A percentile compares a stretch with the other conserved stretches of the same genome.
Evolutionary conservation across 2,797 vertebrate genomes (phyloP).

Genomic region (Molothrus ater): DNA sequence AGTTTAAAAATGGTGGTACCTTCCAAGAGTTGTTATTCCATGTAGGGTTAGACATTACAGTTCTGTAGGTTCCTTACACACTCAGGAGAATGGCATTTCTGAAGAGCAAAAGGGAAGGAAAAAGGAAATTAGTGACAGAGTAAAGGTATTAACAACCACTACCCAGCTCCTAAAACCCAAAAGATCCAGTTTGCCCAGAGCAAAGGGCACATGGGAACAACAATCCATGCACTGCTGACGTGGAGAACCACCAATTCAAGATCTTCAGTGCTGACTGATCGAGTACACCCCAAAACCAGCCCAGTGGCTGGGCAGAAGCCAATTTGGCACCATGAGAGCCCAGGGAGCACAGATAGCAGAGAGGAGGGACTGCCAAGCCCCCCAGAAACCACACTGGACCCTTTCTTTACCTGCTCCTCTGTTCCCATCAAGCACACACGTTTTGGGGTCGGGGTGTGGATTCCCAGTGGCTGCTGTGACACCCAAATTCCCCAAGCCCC

Average conservation of each 20-base stretch:
- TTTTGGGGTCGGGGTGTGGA: not conserved
- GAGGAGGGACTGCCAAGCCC: not conserved
- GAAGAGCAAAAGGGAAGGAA: slow-evolving; percentile 61
- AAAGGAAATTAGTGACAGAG: slow-evolving; percentile 45
- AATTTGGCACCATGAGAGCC: rapidly evolving
- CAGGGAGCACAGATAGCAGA: not conserved
- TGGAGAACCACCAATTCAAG: not conserved
- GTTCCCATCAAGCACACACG: rapidly evolving
- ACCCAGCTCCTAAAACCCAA: not conserved
- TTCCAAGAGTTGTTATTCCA: slow-evolving; percentile 60
- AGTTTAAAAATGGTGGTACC: slow-evolving; percentile 62
- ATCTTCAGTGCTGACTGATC: not conserved
- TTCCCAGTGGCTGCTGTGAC: not conserved
- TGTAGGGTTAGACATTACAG: slow-evolving; percentile 69
- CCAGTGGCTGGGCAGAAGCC: not conserved
- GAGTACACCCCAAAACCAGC: not conserved
- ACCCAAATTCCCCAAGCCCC: not conserved
- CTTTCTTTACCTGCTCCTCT: not conserved
- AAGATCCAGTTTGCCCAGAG: not conserved
- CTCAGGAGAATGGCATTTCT: slow-evolving; percentile 70
- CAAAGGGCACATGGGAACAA: not conserved
- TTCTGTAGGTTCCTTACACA: slow-evolving; percentile 32
- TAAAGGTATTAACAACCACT: not conserved
- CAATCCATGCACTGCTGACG: rapidly evolving
- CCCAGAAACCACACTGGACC: rapidly evolving